Base-by-base conservation (phyloP, 2,797 vertebrate genomes). In the Micrastur ruficollis region DNA sequence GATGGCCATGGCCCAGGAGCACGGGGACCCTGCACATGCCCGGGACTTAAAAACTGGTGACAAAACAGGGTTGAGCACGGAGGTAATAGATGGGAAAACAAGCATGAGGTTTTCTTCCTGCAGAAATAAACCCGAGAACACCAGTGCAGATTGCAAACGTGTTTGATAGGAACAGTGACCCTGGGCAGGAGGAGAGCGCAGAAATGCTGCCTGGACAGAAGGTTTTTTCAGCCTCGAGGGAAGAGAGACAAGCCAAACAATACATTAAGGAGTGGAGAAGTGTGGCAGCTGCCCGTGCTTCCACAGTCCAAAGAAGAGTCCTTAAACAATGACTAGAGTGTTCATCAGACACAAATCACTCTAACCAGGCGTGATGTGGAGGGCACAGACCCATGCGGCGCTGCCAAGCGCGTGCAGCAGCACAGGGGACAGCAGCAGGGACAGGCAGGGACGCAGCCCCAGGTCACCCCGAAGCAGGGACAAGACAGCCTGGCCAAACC, bases 341-440 rank as follows among this genome's bases (percentile, higher is more conserved):
- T 67, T 74, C 71, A 58, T 15, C 5, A 38, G 50, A 50, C 59
- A 90, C 62, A 82, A 73, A 90, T 80, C 90, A 47, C 50, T 32
- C 66, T 5, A 21, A 56, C 7, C 26, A 42, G 31, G 56, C 5
- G 2, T 0, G 0, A 36, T 2, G 26, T 1, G 53, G 66, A 38
- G 66, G 52, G 50, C 82, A 50, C 50, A 31, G 46, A 61, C 12
- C 4, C 31, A 17, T 1, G 2, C 0, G 4, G 20, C 3, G 5
- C 46, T 72, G 66, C 74, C 27, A 31, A 31, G 17, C 0, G 1
- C 8, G 17, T 2, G 4, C 52, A 46, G 66, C 27, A 76, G 72
- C 44, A 31, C 2, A 5, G 36, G 36, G 3, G 52, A 63, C 25
- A 49, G 68, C 6, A 26, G 52, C 31, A 72, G 44, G 80, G 59